Evolutionary conservation across 2,797 vertebrate species (phyloP).

Genomic region (Presbytis comata): DNA sequence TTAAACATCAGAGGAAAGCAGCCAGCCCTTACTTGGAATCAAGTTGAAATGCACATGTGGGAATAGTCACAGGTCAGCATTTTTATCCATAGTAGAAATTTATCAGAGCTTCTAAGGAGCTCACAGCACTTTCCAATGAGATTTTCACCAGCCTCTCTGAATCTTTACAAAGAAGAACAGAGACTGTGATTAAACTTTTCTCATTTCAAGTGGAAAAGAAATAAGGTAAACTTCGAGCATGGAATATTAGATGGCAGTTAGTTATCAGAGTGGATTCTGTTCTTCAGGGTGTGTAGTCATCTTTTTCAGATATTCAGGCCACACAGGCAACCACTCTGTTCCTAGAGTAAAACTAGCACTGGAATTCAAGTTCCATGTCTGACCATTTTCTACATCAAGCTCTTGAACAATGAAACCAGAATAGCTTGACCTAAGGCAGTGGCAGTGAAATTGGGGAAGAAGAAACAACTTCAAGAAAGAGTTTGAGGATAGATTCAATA

Average conservation of each 20-base stretch:
- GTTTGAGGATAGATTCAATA: neutral
- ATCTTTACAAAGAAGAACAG: slow-evolving; percentile 26
- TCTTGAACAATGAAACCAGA: neutral
- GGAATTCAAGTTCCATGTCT: neutral
- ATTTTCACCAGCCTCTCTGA: neutral
- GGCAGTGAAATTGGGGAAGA: neutral
- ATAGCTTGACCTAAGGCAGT: neutral
- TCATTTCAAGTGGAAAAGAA: slow-evolving; percentile 44
- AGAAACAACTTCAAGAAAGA: neutral
- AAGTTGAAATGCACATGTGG: neutral
- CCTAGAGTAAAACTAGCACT: neutral
- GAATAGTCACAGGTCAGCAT: neutral
- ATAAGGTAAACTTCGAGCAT: neutral
- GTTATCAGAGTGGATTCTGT: neutral
- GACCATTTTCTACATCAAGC: neutral
- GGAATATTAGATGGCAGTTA: neutral
- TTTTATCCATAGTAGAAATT: neutral
- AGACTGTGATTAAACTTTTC: neutral
- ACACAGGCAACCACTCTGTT: neutral
- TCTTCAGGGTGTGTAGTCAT: neutral
- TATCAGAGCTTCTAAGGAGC: neutral
- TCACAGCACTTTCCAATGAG: neutral
- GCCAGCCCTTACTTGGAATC: neutral
- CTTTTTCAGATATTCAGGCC: neutral
- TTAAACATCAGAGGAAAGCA: neutral